A percentile compares a stretch with the other conserved stretches of the same genome.
Conservation (phyloP, 2,113 vertebrate genomes). For the Poeciliopsis retropinna region DNA sequence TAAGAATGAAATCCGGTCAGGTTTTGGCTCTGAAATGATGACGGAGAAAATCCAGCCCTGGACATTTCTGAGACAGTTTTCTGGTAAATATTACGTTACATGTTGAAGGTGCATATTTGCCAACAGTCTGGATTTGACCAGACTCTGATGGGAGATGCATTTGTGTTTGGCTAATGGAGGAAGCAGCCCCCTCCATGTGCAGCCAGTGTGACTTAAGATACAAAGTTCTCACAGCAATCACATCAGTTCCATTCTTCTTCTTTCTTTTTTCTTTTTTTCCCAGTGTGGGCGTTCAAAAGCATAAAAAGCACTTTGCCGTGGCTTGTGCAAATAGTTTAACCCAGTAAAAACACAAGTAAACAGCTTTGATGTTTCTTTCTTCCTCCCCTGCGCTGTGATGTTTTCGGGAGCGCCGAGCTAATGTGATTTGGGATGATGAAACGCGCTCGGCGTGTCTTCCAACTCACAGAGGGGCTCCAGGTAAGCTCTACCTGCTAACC, state of each 20-base stretch:
- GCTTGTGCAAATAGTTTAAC: slow-evolving; percentile 27
- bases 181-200: neutral
- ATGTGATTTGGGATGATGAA: slow-evolving; percentile 63
- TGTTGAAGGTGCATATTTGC: neutral
- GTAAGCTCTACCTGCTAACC: slow-evolving; percentile 52
- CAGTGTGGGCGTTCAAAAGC: slow-evolving; percentile 13
- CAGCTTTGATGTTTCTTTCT: slow-evolving; percentile 37
- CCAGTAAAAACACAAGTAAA: slow-evolving; percentile 39
- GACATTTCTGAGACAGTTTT: too few relatives aligned
- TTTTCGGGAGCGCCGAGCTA: slow-evolving; percentile 35
- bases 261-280: neutral
- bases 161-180: neutral
- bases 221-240: slow-evolving; percentile 5
- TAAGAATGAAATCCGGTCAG: neutral
- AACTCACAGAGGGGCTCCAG: slow-evolving; percentile 48
- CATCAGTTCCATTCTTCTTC: neutral
- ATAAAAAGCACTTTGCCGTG: slow-evolving; percentile 19
- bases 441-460: slow-evolving; percentile 45
- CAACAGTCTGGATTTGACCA: neutral
- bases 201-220: slow-evolving; percentile 8
- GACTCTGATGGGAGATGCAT: neutral
- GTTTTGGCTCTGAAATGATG: neutral
- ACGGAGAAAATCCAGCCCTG: too few relatives aligned
- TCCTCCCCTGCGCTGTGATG: slow-evolving; percentile 7
- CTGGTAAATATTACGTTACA: too few relatives aligned